Evolutionary conservation across 2,797 vertebrate species (phyloP).

Genomic region (Trichosurus vulpecula): DNA sequence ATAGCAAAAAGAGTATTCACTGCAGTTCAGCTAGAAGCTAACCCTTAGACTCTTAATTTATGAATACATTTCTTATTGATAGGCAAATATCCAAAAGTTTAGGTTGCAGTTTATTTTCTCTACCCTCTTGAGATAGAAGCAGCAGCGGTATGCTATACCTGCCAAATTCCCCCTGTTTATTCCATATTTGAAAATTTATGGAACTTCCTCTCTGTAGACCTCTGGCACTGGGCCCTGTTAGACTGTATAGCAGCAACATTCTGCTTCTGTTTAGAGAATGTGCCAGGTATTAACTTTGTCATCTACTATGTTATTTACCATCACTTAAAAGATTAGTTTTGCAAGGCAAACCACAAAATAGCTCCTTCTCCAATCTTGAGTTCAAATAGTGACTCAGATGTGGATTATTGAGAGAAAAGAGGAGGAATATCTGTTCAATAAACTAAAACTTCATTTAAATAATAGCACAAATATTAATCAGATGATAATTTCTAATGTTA

Average conservation of each 20-base stretch:
- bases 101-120: neutral
- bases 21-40: slow-evolving; percentile 10
- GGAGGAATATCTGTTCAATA: neutral
- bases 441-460: neutral
- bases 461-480: neutral
- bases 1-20: neutral
- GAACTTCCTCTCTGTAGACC: neutral
- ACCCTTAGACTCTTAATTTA: neutral
- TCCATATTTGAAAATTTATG: neutral
- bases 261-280: neutral
- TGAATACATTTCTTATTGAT: neutral
- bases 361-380: neutral
- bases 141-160: neutral
- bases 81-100: neutral
- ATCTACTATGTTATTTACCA: neutral
- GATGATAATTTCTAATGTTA: neutral
- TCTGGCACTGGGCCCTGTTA: neutral
- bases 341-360: neutral
- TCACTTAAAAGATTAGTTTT: neutral
- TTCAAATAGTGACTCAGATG: neutral
- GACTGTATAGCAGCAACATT: neutral
- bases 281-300: neutral
- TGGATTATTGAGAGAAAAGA: neutral
- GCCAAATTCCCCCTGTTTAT: neutral
- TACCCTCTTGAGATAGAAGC: neutral